Evolutionary conservation across 1,140 invertebrate genomes (phyloP).

Genomic region (Laupala kohalensis): DNA sequence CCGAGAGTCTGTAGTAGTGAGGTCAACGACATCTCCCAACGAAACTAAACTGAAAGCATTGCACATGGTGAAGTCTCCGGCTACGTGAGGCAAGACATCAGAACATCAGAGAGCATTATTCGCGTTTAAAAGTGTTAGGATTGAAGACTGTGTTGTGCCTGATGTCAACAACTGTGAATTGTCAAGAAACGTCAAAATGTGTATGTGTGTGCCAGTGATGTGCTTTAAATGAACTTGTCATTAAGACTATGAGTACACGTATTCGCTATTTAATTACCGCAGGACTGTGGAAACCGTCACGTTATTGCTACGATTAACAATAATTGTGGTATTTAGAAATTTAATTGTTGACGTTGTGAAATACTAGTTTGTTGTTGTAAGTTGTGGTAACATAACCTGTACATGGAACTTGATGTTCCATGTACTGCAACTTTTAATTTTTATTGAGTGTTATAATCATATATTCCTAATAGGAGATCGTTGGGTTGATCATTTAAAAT

Average conservation of each 20-base stretch:
- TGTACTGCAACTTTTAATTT: not conserved
- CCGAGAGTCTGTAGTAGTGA: not conserved
- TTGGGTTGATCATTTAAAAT: not conserved
- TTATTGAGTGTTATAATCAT: not conserved
- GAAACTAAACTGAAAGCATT: not conserved
- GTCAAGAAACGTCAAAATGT: not conserved
- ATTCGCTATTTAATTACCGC: not conserved
- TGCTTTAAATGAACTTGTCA: not conserved
- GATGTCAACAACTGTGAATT: not conserved
- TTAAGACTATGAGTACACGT: not conserved
- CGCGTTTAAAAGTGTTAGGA: not conserved
- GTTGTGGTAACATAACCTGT: not conserved
- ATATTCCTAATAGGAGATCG: not conserved
- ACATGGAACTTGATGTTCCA: no score
- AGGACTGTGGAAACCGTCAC: not conserved
- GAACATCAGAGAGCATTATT: not conserved
- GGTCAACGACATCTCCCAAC: not conserved
- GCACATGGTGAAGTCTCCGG: not conserved
- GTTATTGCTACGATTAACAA: not conserved
- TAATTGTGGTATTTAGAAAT: not conserved
- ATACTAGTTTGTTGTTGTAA: not conserved
- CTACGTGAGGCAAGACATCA: not conserved
- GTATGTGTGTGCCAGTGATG: not conserved
- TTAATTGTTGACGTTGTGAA: not conserved
- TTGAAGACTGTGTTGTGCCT: not conserved